These are phyloP conservation scores for Pherbina coryleti DNA, from an alignment of 2,888 invertebrate species.

Conservation along the genomic window DNA sequence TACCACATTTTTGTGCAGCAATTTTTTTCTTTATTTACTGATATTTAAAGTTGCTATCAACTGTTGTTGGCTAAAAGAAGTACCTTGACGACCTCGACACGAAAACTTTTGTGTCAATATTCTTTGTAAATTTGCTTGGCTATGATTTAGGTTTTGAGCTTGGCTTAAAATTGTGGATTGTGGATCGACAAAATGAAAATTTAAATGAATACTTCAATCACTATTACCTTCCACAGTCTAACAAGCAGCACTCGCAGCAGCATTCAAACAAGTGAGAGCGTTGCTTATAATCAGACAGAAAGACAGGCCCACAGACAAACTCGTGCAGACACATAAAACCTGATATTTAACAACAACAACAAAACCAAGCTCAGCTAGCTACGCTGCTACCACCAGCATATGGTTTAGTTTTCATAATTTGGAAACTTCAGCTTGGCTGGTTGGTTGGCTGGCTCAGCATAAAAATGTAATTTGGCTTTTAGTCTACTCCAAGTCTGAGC, in stretches of 20 bases:
- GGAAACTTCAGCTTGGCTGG: conserved; percentile 35
- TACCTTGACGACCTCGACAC: conserved; percentile 58
- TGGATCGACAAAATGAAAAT: background rate
- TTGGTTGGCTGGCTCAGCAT: conserved; percentile 39
- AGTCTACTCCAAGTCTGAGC: conserved; percentile 65
- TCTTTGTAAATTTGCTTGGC: background rate
- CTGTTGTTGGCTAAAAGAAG: background rate
- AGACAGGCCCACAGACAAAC: conserved; percentile 4
- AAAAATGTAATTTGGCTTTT: conserved; percentile 56
- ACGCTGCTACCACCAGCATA: conserved; percentile 19
- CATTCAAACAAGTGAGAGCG: conserved; percentile 23
- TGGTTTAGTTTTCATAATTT: conserved; percentile 41
- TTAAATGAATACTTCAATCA: background rate
- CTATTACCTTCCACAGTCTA: conserved; percentile 2
- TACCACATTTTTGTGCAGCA: background rate
- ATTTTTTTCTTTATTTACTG: no score
- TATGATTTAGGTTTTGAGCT: background rate
- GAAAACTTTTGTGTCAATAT: conserved; percentile 49
- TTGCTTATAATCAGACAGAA: background rate
- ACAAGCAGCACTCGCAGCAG: background rate
- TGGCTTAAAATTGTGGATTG: conserved; percentile 13
- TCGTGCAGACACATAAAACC: conserved; percentile 33
- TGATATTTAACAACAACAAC: conserved; percentile 28
- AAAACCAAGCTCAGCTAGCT: background rate
- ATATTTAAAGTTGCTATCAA: no score